These are phyloP conservation scores for Xanthia togata DNA, from an alignment of 2,888 invertebrate genomes.

Conservation along the genomic window DNA sequence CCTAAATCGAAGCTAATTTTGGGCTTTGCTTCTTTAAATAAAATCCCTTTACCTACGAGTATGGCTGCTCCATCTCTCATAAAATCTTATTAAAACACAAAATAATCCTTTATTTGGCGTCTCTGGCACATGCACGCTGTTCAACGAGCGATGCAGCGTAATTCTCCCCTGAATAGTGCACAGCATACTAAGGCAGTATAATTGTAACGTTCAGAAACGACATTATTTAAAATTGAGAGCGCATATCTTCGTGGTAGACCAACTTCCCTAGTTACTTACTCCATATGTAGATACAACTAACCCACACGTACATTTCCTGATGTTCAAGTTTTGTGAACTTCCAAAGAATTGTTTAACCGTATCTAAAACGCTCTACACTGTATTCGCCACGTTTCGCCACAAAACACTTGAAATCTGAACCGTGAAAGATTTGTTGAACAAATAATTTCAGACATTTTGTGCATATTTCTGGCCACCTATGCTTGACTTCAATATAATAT, in stretches of 20 bases:
- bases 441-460: conserved; percentile 47
- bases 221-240: conserved; percentile 58
- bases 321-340: conserved; percentile 67
- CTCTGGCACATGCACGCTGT: background rate
- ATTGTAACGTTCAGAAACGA: conserved; percentile 54
- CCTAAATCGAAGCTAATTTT: background rate
- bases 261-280: conserved; percentile 63
- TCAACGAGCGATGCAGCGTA: conserved; percentile 27
- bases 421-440: conserved; percentile 65
- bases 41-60: background rate
- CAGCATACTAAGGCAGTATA: conserved; percentile 38
- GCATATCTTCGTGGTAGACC: conserved; percentile 53
- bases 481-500: conserved; percentile 23
- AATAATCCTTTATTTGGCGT: conserved; percentile 1
- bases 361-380: conserved; percentile 66
- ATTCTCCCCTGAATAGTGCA: conserved; percentile 26
- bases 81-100: background rate
- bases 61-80: background rate
- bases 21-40: background rate
- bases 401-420: conserved; percentile 69
- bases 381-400: conserved; percentile 69
- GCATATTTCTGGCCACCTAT: conserved; percentile 49
- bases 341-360: conserved; percentile 70
- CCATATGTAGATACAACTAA: conserved; percentile 45
- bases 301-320: conserved; percentile 55